A percentile compares a stretch with the other conserved stretches of the same genome.
These are phyloP conservation scores for Leptobrachium leishanense DNA, from an alignment of 2,113 vertebrate species.

Conservation along the genomic window DNA sequence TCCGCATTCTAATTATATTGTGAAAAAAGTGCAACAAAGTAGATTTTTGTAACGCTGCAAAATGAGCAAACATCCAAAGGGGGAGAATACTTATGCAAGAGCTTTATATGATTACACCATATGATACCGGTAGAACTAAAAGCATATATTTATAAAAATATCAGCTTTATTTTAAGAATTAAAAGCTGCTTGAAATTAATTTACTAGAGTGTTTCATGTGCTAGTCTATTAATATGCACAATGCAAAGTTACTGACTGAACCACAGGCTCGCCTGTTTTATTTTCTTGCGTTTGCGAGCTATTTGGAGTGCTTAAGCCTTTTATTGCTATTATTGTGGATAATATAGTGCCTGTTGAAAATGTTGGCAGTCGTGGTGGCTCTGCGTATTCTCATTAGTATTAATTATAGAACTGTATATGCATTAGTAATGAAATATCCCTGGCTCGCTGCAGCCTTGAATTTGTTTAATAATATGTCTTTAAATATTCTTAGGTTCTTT, in stretches of 20 bases:
- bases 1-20: too few species aligned
- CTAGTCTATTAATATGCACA: too few species aligned
- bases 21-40: too few species aligned
- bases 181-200: too few species aligned
- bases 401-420: background rate
- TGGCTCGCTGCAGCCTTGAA: background rate
- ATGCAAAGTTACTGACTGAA: constrained; percentile 6
- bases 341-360: background rate
- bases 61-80: too few species aligned
- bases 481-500: background rate
- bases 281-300: background rate
- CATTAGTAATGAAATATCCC: background rate
- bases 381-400: background rate
- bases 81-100: too few species aligned
- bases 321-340: constrained; percentile 1
- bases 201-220: too few species aligned
- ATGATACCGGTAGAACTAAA: too few species aligned
- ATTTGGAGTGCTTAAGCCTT: background rate
- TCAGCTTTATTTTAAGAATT: too few species aligned
- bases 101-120: too few species aligned
- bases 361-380: background rate
- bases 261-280: background rate
- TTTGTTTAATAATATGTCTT: background rate
- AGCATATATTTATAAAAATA: too few species aligned
- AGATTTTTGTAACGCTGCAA: too few species aligned